These are phyloP conservation scores for Schizotus pectinicornis DNA, from an alignment of 2,888 invertebrate species.

Conservation along the genomic window DNA sequence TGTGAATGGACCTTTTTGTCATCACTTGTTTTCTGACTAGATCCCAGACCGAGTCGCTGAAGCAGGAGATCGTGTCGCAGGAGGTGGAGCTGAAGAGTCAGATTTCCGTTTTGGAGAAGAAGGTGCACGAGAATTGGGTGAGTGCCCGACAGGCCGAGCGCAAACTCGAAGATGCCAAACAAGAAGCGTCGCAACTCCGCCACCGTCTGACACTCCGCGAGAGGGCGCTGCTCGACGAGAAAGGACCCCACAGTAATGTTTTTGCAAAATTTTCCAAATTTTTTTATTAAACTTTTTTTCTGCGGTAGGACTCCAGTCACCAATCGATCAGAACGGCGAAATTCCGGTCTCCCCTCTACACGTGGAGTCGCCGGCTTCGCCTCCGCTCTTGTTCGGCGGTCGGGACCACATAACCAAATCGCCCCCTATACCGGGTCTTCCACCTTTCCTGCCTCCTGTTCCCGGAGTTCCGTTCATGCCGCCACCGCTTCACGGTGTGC, in stretches of 20 bases:
- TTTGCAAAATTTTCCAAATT: conserved; percentile 1
- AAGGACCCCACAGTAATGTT: conserved; percentile 62
- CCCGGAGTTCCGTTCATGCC: conserved; percentile 72
- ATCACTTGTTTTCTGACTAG: conserved; percentile 47
- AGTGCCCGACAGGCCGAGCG: conserved; percentile 81
- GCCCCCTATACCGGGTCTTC: conserved; percentile 62
- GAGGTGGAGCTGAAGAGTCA: conserved; percentile 74
- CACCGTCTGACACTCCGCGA: conserved; percentile 67
- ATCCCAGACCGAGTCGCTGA: conserved; percentile 67
- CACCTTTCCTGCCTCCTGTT: conserved; percentile 66
- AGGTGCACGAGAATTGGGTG: conserved; percentile 87
- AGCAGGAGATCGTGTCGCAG: conserved; percentile 86
- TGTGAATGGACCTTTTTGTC: too few relatives aligned
- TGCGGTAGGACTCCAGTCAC: conserved; percentile 64
- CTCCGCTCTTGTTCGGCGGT: conserved; percentile 57
- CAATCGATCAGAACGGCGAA: conserved; percentile 62
- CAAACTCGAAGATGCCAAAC: conserved; percentile 79
- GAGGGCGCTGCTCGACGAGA: conserved; percentile 60
- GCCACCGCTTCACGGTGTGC: conserved; percentile 56
- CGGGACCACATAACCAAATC: conserved; percentile 55
- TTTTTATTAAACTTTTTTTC: conserved; percentile 23
- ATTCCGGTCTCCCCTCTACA: conserved; percentile 58
- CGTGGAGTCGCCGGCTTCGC: conserved; percentile 58
- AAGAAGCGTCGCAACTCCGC: conserved; percentile 71
- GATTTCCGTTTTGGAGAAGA: conserved; percentile 79